These are phyloP conservation scores for Noctua pronuba DNA, from an alignment of 2,888 invertebrate genomes.

Conservation along the genomic window DNA sequence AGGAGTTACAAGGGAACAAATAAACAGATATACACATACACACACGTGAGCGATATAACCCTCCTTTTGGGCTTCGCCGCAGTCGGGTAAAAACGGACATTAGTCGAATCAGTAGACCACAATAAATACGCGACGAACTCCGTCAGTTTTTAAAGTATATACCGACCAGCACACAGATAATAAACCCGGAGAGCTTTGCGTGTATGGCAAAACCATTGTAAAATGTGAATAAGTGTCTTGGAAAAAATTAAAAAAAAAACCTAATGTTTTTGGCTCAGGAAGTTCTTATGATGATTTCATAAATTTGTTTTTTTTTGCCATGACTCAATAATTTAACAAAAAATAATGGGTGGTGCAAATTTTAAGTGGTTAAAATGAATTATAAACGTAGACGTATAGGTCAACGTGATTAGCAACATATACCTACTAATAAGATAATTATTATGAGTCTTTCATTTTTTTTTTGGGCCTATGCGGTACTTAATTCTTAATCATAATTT, in stretches of 20 bases:
- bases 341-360: background rate
- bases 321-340: background rate
- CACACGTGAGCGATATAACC: no score
- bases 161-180: no score
- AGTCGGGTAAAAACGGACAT: background rate
- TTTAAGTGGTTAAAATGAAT: background rate
- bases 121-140: background rate
- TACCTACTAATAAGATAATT: background rate
- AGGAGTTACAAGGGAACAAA: no score
- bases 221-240: no score
- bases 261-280: background rate
- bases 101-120: background rate
- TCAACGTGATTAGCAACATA: background rate
- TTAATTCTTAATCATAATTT: conserved; percentile 30
- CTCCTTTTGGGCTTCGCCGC: no score
- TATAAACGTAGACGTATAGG: background rate
- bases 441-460: background rate
- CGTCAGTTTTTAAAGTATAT: background rate
- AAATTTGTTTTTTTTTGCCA: background rate
- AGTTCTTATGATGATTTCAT: background rate
- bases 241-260: no score
- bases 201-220: no score
- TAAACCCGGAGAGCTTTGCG: no score
- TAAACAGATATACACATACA: no score
- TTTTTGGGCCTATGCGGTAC: background rate